Evolutionary conservation across 2,113 vertebrate genomes (phyloP).

Genomic region (Bubo bubo): DNA sequence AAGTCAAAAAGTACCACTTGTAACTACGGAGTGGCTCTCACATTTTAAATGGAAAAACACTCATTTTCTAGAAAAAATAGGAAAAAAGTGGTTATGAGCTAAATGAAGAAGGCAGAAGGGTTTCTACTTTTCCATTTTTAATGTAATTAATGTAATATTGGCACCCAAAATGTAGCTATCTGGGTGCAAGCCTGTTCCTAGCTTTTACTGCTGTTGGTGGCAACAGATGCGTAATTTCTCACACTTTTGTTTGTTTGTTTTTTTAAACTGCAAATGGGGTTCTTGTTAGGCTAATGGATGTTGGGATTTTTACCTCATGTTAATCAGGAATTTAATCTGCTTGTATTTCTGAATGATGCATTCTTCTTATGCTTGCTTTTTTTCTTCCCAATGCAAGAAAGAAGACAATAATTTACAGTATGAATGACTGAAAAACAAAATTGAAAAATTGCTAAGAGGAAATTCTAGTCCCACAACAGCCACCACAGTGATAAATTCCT

Average conservation of each 20-base stretch:
- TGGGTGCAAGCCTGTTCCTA: slow-evolving; percentile 28
- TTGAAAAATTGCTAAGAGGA: neutral
- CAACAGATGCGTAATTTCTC: slow-evolving; percentile 31
- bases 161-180: slow-evolving; percentile 36
- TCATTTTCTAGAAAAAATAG: slow-evolving; percentile 48
- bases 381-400: neutral
- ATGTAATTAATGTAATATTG: slow-evolving; percentile 52
- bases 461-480: neutral
- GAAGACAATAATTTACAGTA: neutral
- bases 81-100: slow-evolving; percentile 34
- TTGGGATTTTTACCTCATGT: slow-evolving; percentile 23
- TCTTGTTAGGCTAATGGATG: slow-evolving; percentile 53
- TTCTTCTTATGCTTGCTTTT: neutral
- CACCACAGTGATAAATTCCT: neutral
- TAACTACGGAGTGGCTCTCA: slow-evolving; percentile 67
- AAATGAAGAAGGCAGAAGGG: slow-evolving; percentile 59
- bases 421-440: neutral
- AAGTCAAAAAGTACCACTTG: slow-evolving; percentile 70
- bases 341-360: neutral
- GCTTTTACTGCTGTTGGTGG: neutral
- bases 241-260: slow-evolving; percentile 24
- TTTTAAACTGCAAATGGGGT: slow-evolving; percentile 25
- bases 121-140: slow-evolving; percentile 63
- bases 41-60: slow-evolving; percentile 68
- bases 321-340: slow-evolving; percentile 38